Evolutionary conservation across 2,797 vertebrate species (phyloP), one percentile per base, ranked within the genome.

Genomic region (Calcarius lapponicus): DNA sequence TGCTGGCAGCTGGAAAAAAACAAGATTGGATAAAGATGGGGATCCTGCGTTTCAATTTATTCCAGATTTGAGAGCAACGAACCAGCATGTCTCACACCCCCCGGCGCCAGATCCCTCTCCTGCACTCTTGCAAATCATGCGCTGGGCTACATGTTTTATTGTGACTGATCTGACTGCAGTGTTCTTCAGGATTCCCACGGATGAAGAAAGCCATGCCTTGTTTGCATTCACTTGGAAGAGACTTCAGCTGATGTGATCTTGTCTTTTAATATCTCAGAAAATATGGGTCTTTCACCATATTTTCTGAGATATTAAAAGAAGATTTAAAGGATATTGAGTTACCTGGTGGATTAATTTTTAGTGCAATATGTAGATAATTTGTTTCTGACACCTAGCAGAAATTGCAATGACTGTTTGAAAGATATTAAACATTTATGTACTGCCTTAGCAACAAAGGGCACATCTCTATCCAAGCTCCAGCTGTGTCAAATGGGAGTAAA

Each of bases 1-100:
- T 2, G 13, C 9, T 10, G 51, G 9, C 40, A 19, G 43, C 8
- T 36, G 54, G 43, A 13, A 13, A 53, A 45, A 57, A 20, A 3
- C 0, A 11, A 40, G 34, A 4, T 0, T 11, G 34, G 20, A 17
- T 34, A 24, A 42, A 45, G 25, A 16, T 4, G 43, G 8, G 17
- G n/a, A 70, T 28, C 15, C 45, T 5, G 38, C 22, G 17, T 62
- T 74, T 34, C 14, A 5, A 17, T 67, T 50, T 42, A 24, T 17
- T 74, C 32, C 9, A 36, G 32, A 48, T 72, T 54, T 20, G 45
- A 72, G 50, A 64, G 31, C 8, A 58, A 62, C 2, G 11, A 45
- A 54, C 10, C 4, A 1, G 28, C 3, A 11, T 2, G 32, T 28
- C 24, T 45, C 24, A n/a, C 29, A 29, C 3, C 7, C 22, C 6